phyloP scores from a whole-genome alignment of 2,797 vertebrate species.

The Schizopygopsis pylzovi region DNA sequence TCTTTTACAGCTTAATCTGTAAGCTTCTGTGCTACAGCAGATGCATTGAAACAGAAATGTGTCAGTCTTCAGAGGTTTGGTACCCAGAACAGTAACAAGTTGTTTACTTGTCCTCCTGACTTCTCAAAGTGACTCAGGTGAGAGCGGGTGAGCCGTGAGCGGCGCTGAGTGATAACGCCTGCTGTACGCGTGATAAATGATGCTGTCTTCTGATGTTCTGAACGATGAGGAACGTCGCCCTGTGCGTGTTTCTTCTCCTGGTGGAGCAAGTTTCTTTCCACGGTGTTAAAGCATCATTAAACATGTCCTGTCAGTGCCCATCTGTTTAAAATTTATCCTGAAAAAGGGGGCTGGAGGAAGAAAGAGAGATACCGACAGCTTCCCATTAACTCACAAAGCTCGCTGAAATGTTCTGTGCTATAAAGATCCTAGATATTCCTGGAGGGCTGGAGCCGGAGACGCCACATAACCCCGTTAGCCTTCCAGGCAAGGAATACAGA shows the following conservation, averaged over 20 bases:
- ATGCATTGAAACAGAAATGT: background rate
- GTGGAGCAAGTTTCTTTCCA: conserved; percentile 73
- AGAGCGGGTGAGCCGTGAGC: conserved; percentile 43
- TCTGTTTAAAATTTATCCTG: conserved; percentile 77
- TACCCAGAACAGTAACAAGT: conserved; percentile 54
- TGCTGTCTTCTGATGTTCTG: conserved; percentile 50
- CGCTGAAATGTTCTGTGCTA: conserved; percentile 28
- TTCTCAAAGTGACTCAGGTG: conserved; percentile 59
- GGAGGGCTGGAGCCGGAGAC: conserved; percentile 33
- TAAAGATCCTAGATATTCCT: conserved; percentile 30
- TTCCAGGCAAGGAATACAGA: conserved; percentile 57
- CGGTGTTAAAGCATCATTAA: conserved; percentile 78
- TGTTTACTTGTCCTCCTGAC: conserved; percentile 57
- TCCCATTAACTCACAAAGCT: conserved; percentile 58
- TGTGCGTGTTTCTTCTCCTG: conserved; percentile 76
- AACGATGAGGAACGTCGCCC: conserved; percentile 70
- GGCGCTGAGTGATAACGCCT: conserved; percentile 52
- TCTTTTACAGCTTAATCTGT: background rate
- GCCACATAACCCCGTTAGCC: conserved; percentile 23
- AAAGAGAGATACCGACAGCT: conserved; percentile 61
- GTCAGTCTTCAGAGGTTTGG: conserved; percentile 35
- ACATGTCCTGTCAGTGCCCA: conserved; percentile 77
- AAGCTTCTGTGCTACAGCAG: background rate
- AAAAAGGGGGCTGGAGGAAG: conserved; percentile 55
- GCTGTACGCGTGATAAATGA: conserved; percentile 54